Base-by-base conservation (phyloP, 2,888 invertebrate species). In the Tridacna gigas region DNA sequence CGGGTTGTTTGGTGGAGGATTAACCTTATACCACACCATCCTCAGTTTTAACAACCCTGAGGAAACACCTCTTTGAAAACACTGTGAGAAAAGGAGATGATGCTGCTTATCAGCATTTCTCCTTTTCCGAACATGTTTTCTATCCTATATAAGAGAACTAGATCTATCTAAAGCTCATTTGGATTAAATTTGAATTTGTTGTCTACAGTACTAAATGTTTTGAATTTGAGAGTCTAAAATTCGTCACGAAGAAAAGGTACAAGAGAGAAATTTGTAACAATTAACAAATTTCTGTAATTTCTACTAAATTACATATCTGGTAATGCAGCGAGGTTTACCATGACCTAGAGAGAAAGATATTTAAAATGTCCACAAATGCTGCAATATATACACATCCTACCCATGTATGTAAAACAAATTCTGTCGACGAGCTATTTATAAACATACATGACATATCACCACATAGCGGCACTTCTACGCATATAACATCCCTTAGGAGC, bases 401-500 rank as follows among this genome's bases (percentile, higher is more conserved):
- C 37, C 37, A 37, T 37, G 37, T 37, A 37, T 37, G 37, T 37
- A 37, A 37, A 37, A 37, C 37, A 4, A 7, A 26, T 65, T 26
- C 20, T 26, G 25, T 5, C 13, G 28, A 22, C 20, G 18, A 11
- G 12, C 71, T 71, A 71, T 51, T 25, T 51, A 71, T 71, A 71
- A 71, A 71, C 71, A 71, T 71, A 71, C 71, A 71, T 71, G 71
- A 71, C 71, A 56, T 20, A 20, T 56, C 56, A 56, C 18, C 56
- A 56, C 18, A 56, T 20, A 56, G 56, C 3, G 56, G 56, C 56
- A 20, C 56, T 56, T 56, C 56, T 3, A 3, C 3, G 18, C 56
- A 56, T 9, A 56, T 5, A 5, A 15, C 56, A 1, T 9, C 11
- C 56, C 56, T 20, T 3, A 56, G 11, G 9, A 11, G 56, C 56